Percentiles rank a stretch among this genome's conserved stretches.
Conservation (phyloP, 1,140 invertebrate genomes). For the Aphis gossypii region DNA sequence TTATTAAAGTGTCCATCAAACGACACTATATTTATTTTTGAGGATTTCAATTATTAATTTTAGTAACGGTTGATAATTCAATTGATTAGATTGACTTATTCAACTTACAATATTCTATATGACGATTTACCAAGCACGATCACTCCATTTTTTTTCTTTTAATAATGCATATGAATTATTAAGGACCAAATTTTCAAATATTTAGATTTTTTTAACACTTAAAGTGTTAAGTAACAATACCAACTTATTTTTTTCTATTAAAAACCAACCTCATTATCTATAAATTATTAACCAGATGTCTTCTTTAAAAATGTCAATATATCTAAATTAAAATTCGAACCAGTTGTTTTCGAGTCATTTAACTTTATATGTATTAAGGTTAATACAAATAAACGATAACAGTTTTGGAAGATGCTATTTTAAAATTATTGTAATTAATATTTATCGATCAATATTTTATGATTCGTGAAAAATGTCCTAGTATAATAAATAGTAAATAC, state of each 20-base stretch:
- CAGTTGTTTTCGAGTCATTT: not conserved
- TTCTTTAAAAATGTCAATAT: no score
- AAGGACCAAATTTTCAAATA: no score
- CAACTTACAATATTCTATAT: not conserved
- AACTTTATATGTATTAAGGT: not conserved
- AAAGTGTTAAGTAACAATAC: no score
- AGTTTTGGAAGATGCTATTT: not conserved
- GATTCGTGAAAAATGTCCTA: no score
- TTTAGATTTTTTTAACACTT: no score
- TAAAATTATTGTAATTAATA: not conserved
- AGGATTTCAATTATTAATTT: conserved; percentile 35
- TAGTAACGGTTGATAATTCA: not conserved
- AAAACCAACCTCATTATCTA: no score
- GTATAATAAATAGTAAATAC: no score
- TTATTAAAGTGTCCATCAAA: conserved; percentile 37
- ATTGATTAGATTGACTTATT: not conserved
- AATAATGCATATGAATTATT: not conserved
- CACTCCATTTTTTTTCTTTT: not conserved
- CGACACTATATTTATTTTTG: not conserved
- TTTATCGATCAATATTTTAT: no score
- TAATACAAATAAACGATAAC: not conserved
- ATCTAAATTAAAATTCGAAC: no score
- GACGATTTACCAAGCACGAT: not conserved
- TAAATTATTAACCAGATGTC: no score
- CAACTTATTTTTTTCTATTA: no score